These are phyloP conservation scores for Epirrita christyi DNA, from an alignment of 2,888 invertebrate species.

Conservation along the genomic window DNA sequence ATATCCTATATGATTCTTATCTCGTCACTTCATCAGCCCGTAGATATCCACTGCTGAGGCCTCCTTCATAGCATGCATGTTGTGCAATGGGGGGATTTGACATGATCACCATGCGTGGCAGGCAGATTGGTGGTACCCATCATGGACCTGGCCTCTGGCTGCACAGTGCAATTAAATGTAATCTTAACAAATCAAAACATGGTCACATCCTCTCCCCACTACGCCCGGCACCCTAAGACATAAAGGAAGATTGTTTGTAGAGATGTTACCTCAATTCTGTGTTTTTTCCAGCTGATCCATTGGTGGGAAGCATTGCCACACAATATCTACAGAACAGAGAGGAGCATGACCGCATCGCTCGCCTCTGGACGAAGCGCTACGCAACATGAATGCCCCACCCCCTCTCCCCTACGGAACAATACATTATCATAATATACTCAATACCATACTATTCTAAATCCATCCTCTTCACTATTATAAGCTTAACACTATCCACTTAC, in stretches of 20 bases:
- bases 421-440: constrained; percentile 67
- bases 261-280: not conserved
- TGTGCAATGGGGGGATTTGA: too few relatives aligned
- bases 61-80: too few relatives aligned
- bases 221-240: too few relatives aligned
- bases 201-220: too few relatives aligned
- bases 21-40: too few relatives aligned
- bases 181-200: too few relatives aligned
- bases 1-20: too few relatives aligned
- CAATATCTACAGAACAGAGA: constrained; percentile 99
- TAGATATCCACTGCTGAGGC: too few relatives aligned
- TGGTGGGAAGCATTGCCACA: constrained; percentile 99
- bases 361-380: constrained; percentile 99
- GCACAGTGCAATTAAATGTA: too few relatives aligned
- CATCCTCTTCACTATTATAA: constrained; percentile 72
- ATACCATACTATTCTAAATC: constrained; percentile 70
- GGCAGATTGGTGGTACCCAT: too few relatives aligned
- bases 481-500: constrained; percentile 47
- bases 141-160: too few relatives aligned
- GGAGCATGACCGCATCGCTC: constrained; percentile 98
- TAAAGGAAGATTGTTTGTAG: not conserved
- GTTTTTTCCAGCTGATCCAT: constrained; percentile 92
- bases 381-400: constrained; percentile 91
- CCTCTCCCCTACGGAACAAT: constrained; percentile 57
- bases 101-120: too few relatives aligned